phyloP scores from a whole-genome alignment of 2,888 invertebrate species.

The Athalia cordata region DNA sequence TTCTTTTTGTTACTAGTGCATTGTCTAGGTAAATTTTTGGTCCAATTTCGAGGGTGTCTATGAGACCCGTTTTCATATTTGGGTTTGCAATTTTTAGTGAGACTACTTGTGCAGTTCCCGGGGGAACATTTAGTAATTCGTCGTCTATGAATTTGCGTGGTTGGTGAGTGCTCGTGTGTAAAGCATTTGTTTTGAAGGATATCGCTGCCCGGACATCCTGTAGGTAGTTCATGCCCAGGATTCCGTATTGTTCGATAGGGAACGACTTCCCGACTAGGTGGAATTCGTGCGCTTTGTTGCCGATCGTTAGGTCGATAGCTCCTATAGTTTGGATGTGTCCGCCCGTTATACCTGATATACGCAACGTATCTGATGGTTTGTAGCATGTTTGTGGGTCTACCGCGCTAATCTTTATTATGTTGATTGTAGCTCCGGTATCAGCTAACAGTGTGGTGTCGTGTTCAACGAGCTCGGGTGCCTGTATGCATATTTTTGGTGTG shows the following conservation, averaged over 20 bases:
- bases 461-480: not conserved
- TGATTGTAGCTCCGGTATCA: not conserved
- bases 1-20: too few relatives aligned
- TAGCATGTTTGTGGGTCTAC: not conserved
- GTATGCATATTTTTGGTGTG: not conserved
- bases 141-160: too few relatives aligned
- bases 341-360: not conserved
- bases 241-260: too few relatives aligned
- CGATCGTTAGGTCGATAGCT: not conserved
- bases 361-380: not conserved
- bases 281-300: not conserved
- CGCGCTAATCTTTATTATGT: not conserved
- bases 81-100: conserved; percentile 1
- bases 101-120: not conserved
- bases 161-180: too few relatives aligned
- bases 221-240: too few relatives aligned
- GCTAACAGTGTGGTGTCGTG: not conserved
- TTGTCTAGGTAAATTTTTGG: too few relatives aligned
- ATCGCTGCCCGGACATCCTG: too few relatives aligned
- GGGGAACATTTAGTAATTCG: too few relatives aligned
- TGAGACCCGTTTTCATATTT: too few relatives aligned
- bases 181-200: too few relatives aligned
- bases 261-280: too few relatives aligned
- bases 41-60: too few relatives aligned
- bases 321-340: not conserved